Evolutionary conservation across 2,888 invertebrate species (phyloP), one percentile per base, ranked within the genome.

Genomic region (Octonoba sinensis): DNA sequence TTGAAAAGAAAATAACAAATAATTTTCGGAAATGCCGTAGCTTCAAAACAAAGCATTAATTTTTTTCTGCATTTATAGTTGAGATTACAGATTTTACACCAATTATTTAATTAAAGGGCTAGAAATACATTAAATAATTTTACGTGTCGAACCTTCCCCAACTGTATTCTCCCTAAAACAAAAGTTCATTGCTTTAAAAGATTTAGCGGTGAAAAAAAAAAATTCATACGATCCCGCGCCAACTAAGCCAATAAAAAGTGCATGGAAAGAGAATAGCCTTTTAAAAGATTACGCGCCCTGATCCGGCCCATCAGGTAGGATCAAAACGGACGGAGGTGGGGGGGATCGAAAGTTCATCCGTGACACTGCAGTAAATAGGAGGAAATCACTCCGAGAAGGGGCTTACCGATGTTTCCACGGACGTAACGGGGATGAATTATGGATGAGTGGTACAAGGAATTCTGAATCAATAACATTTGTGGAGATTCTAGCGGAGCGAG

Each of bases 261-360:
- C 12, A 51, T 24, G 27, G 22, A 24, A 16, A 24, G n/a, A 59
- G 15, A 15, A 22, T 24, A 2, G 12, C 60, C 60, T 62, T 62
- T 62, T 62, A 62, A 62, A 62, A 62, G 60, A 62, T 62, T 62
- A 62, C 60, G 36, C 16, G 16, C 36, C 3, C 44, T 18, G 60
- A n/a, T 44, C 36, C 16, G 16, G 44, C 27, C 27, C 60, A 59
- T 24, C 15, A 18, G 60, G 22, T 13, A 16, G 44, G 44, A 16
- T 44, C 36, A 62, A 36, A 44, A 44, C 1, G 27, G 15, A 15
- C n/a, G 20, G 44, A 12, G 22, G n/a, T 18, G 56, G 20, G 56
- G 20, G 20, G 56, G 56, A 18, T 1, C 56, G 27, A 4, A 18
- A 59, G 59, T 59, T 59, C 27, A 22, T 1, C n/a, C 59, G n/a